Conservation (phyloP, 92 coral and sea anemone genomes). For the Bergia puertoricense region DNA sequence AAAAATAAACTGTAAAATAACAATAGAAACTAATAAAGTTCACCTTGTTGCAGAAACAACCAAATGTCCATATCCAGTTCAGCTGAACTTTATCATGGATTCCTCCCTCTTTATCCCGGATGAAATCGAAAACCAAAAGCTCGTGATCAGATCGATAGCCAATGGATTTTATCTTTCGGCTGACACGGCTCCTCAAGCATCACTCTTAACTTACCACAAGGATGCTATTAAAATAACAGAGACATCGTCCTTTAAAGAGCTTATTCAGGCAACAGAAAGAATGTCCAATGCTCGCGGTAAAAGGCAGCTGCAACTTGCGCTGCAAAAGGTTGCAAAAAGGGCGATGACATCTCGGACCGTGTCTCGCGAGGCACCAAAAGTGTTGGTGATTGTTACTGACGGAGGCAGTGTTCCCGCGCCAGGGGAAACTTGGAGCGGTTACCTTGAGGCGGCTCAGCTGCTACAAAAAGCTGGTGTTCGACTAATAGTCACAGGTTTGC, state of each 20-base stretch:
- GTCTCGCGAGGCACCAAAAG: not conserved
- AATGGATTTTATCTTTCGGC: conserved; percentile 1
- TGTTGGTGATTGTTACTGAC: conserved; percentile 5
- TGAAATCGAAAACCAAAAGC: conserved; percentile 21
- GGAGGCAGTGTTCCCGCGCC: not conserved
- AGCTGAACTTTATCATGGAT: conserved; percentile 19
- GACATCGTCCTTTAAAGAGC: not conserved
- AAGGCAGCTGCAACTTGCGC: conserved; percentile 1
- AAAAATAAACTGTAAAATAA: not conserved
- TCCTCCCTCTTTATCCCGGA: not conserved
- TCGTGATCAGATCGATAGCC: conserved; percentile 18
- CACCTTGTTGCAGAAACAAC: not conserved
- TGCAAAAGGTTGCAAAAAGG: not conserved
- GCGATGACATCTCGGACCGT: not conserved
- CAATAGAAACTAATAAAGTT: not conserved
- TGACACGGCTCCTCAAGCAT: not conserved
- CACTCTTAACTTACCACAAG: not conserved
- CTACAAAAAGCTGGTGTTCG: conserved; percentile 62
- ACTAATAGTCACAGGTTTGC: conserved; percentile 54
- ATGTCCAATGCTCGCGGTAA: conserved; percentile 1
- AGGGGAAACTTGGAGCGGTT: conserved; percentile 15
- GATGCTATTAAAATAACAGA: not conserved
- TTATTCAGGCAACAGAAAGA: not conserved
- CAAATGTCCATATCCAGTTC: conserved; percentile 32
- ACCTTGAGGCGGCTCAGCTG: conserved; percentile 47